phyloP scores from a whole-genome alignment of 2,888 invertebrate species.

The Drosophila suboccidentalis region DNA sequence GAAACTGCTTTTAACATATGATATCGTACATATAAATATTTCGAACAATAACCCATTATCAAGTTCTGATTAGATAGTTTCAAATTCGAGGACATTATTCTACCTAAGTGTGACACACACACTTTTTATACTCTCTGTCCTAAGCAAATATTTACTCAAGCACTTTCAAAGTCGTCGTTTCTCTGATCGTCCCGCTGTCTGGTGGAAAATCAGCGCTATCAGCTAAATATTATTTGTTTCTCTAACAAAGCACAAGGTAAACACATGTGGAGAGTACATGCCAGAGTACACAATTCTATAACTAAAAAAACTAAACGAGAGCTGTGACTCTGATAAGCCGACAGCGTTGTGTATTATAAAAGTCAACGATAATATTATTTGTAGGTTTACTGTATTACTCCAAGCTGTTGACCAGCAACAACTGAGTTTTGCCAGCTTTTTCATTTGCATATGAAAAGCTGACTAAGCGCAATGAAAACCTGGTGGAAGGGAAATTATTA shows the following conservation, averaged over 20 bases:
- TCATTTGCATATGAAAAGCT: constrained; percentile 37
- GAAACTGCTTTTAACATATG: not conserved
- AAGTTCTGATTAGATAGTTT: constrained; percentile 1
- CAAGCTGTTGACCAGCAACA: constrained; percentile 1
- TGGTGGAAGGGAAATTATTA: not conserved
- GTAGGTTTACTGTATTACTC: constrained; percentile 9
- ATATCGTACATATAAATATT: not conserved
- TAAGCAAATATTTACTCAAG: constrained; percentile 2
- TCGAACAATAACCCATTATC: not conserved
- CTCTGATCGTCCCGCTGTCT: constrained; percentile 50
- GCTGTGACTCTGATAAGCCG: constrained; percentile 39
- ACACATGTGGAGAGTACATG: constrained; percentile 17
- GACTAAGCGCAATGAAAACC: constrained; percentile 28
- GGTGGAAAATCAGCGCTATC: constrained; percentile 44
- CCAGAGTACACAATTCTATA: constrained; percentile 8
- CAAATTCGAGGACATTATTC: not conserved
- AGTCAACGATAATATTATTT: constrained; percentile 12
- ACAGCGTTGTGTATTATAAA: constrained; percentile 18
- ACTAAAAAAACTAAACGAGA: constrained; percentile 1
- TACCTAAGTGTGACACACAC: not conserved
- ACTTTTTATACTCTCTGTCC: not conserved
- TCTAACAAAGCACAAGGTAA: constrained; percentile 43
- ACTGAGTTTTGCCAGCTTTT: not conserved
- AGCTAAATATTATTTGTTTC: constrained; percentile 43
- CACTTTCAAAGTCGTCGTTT: not conserved